Base-by-base conservation (phyloP, 2,888 invertebrate species). In the Disparrhopalites patrizii region DNA sequence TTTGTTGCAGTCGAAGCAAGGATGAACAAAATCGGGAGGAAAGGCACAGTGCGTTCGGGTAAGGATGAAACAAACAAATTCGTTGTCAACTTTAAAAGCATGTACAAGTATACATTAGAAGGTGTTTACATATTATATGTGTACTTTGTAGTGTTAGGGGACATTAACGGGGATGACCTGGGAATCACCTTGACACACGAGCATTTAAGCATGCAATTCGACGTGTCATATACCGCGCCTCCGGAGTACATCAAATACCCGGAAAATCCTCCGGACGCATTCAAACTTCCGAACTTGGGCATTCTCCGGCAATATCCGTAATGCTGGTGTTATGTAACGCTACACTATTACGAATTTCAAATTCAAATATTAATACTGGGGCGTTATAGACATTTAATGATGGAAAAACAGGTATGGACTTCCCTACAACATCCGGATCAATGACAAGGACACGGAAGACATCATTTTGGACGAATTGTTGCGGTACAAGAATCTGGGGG, bases 131-230 rank as follows among this genome's bases (percentile, higher is more conserved):
- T n/a, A n/a, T n/a, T n/a, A n/a, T n/a, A n/a, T n/a, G n/a, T n/a
- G n/a, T n/a, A n/a, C n/a, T 23, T 40, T 40, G 23, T 76, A 89
- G 90, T 89, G 66, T 79, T 86, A 62, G 89, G 88, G 1, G 79
- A 81, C 30, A 81, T 87, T 23, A 76, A 78, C 8, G 83, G 85
- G 0, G 79, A 81, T 10, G 75, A 80, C 0, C 79, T 90, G 28
- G 89, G 90, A 0, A 80, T 82, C 15, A 87, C 86, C 0, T 80
- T 90, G 4, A 87, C 89, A 0, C 90, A 90, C 76, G 90, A 90
- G 76, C 90, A 90, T 78, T 78, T 90, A 43, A 82, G 84, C 0
- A 80, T 89, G 78, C 83, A 86, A 74, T 88, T 87, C 78, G 80
- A 82, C 20, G 81, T 84, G 68, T 86, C 86, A 78, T 85, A 85